phyloP scores from a whole-genome alignment of 1,140 invertebrate species.

The Ceratosolen solmsi region DNA sequence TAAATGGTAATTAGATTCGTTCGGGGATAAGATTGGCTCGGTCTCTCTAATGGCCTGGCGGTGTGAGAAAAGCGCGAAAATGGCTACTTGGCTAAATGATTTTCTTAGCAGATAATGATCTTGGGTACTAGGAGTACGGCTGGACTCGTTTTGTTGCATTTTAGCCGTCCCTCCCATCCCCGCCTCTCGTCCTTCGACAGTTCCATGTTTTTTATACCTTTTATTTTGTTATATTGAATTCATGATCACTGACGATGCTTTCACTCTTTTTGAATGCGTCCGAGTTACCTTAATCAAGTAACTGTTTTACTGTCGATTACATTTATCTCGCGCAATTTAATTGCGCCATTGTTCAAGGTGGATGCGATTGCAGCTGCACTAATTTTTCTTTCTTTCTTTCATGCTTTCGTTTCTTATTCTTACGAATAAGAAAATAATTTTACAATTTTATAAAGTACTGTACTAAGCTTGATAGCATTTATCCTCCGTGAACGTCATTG shows the following conservation, averaged over 20 bases:
- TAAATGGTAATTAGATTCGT: conserved; percentile 50
- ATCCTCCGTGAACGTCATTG: too few relatives aligned
- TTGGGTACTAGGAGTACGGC: too few relatives aligned
- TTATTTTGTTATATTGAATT: not conserved
- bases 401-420: too few relatives aligned
- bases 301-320: not conserved
- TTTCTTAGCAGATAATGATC: conserved; percentile 6
- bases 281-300: not conserved
- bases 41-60: not conserved
- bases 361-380: too few relatives aligned
- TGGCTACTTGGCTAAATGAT: not conserved
- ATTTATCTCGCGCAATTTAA: too few relatives aligned
- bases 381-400: too few relatives aligned
- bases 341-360: too few relatives aligned
- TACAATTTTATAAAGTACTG: too few relatives aligned
- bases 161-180: too few relatives aligned
- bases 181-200: not conserved
- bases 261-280: not conserved
- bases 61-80: conserved; percentile 41
- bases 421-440: too few relatives aligned
- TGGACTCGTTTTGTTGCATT: too few relatives aligned
- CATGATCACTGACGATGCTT: not conserved
- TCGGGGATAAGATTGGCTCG: conserved; percentile 35
- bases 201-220: not conserved
- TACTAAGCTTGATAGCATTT: too few relatives aligned